These are phyloP conservation scores for Neomonachus schauinslandi DNA, from an alignment of 2,113 vertebrate genomes.

Conservation along the genomic window DNA sequence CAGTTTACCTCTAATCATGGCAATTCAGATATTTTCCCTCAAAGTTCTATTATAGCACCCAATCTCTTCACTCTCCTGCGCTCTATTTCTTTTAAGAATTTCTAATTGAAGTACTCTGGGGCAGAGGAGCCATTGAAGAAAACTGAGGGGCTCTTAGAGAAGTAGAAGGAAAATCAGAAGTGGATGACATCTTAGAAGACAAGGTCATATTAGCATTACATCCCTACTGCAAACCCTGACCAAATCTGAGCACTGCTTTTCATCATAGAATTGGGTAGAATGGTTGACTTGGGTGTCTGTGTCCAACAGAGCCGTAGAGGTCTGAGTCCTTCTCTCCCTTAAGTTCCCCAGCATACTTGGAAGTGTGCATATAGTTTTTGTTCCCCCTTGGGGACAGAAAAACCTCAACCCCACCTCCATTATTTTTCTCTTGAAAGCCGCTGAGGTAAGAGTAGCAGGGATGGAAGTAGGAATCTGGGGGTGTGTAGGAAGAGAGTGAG, in stretches of 20 bases:
- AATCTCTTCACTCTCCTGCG: neutral
- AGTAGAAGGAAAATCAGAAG: neutral
- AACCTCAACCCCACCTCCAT: neutral
- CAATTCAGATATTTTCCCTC: neutral
- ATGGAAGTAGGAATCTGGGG: neutral
- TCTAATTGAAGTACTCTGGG: neutral
- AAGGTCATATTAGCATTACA: neutral
- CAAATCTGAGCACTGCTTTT: neutral
- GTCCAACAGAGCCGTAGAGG: neutral
- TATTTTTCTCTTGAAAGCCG: neutral
- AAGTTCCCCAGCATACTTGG: neutral
- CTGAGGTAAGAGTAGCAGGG: neutral
- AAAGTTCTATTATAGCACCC: neutral
- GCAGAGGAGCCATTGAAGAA: neutral
- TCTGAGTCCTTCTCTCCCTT: neutral
- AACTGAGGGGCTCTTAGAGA: neutral
- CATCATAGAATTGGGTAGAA: neutral
- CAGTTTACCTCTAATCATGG: neutral
- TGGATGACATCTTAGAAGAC: neutral
- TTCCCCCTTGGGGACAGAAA: neutral
- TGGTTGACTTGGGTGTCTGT: neutral
- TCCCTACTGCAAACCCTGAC: neutral
- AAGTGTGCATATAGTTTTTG: neutral
- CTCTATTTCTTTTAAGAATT: slow-evolving; percentile 3
- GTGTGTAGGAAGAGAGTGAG: neutral